Conservation (phyloP, 2,797 vertebrate species). For the Artibeus lituratus region DNA sequence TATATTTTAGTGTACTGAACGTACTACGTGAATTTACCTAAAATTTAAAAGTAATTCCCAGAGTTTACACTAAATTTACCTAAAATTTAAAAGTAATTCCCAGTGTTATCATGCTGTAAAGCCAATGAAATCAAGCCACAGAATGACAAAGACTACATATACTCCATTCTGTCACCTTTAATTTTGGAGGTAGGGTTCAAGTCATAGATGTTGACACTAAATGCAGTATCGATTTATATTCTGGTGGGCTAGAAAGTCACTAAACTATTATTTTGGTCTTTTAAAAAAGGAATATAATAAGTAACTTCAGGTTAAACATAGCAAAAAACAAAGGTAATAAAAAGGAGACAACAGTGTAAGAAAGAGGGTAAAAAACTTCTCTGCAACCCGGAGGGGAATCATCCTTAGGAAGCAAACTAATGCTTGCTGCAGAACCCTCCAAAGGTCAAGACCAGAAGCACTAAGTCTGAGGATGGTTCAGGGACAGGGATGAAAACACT, state of each 20-base stretch:
- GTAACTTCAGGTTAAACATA: not conserved
- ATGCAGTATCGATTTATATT: not conserved
- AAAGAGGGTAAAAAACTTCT: not conserved
- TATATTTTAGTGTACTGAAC: not conserved
- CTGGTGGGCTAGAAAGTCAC: not conserved
- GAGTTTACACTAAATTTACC: too few relatives aligned
- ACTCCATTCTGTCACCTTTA: not conserved
- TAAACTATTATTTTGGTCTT: not conserved
- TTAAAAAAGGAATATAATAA: not conserved
- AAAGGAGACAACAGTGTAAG: not conserved
- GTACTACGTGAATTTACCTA: not conserved
- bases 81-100: not conserved
- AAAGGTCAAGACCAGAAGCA: not conserved
- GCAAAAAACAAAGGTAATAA: not conserved
- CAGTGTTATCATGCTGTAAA: conserved; percentile 4
- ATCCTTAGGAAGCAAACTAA: not conserved
- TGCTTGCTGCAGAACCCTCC: not conserved
- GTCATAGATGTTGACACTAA: not conserved
- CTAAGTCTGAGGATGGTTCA: not conserved
- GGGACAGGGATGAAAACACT: not conserved
- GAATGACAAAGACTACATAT: not conserved
- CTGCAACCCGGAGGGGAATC: not conserved
- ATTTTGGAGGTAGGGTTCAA: not conserved
- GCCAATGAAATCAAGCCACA: not conserved
- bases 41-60: not conserved